Percentiles rank a stretch among this genome's conserved stretches.
phyloP scores from a whole-genome alignment of 2,797 vertebrate genomes.

The Morus bassanus region DNA sequence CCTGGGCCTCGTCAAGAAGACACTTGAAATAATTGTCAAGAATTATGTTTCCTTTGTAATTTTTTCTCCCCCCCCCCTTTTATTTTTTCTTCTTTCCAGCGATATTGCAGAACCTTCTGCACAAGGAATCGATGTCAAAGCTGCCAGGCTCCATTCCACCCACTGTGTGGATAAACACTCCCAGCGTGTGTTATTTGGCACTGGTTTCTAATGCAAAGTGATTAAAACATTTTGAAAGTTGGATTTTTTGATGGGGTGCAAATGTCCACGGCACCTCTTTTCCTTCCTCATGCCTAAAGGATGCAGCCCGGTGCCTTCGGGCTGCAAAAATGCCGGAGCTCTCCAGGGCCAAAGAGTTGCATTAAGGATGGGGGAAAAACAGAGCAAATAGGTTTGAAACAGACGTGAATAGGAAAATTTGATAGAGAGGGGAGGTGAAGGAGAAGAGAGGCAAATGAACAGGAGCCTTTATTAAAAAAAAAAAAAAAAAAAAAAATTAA shows the following conservation, averaged over 20 bases:
- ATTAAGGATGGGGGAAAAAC: rapidly evolving
- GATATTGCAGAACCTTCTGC: not conserved
- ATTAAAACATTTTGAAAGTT: not conserved
- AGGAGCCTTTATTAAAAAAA: not conserved
- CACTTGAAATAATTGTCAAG: rapidly evolving
- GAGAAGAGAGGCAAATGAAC: not conserved
- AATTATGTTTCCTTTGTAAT: not conserved
- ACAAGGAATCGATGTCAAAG: not conserved
- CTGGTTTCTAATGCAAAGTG: not conserved
- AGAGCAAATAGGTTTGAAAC: not conserved
- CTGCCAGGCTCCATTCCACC: not conserved
- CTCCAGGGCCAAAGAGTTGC: not conserved
- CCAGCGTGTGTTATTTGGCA: not conserved
- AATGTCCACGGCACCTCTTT: rapidly evolving
- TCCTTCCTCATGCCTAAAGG: rapidly evolving
- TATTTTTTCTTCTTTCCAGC: not conserved
- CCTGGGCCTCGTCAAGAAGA: rapidly evolving
- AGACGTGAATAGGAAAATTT: not conserved
- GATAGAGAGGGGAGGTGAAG: not conserved
- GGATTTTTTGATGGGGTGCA: not conserved
- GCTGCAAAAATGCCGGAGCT: not conserved
- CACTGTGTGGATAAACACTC: not conserved
- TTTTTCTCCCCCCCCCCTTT: not conserved
- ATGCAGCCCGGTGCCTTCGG: not conserved
- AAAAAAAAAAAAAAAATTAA: rapidly evolving